phyloP scores from a whole-genome alignment of 2,113 vertebrate genomes.

The Caloenas nicobarica region DNA sequence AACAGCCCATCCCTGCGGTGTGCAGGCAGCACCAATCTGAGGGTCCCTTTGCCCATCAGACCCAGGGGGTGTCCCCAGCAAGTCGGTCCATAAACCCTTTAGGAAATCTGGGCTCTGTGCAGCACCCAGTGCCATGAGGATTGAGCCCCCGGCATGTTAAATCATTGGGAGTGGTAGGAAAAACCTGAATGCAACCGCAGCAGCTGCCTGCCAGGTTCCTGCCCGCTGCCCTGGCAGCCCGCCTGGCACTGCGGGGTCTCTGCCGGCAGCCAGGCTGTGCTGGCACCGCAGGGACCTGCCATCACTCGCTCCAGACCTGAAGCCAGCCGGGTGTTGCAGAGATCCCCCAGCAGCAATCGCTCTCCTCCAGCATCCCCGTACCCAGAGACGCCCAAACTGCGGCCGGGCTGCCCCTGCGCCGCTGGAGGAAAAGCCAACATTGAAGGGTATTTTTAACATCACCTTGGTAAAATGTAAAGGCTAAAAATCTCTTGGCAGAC shows the following conservation, averaged over 20 bases:
- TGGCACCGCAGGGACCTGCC: background rate
- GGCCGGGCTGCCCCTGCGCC: fast-evolving
- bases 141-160: fast-evolving
- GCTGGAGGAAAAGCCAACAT: background rate
- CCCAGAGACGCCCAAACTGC: background rate
- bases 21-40: background rate
- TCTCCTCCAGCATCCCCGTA: fast-evolving
- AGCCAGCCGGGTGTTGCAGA: background rate
- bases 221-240: background rate
- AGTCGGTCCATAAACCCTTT: fast-evolving
- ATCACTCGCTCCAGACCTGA: fast-evolving
- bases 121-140: fast-evolving
- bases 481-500: slow-evolving; percentile 67
- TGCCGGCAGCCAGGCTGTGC: background rate
- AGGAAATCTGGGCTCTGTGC: background rate
- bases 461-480: slow-evolving; percentile 34
- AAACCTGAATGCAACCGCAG: background rate
- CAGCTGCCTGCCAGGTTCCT: background rate
- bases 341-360: fast-evolving
- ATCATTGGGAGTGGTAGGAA: background rate
- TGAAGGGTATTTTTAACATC: slow-evolving; percentile 43
- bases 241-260: background rate
- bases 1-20: background rate
- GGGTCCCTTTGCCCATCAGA: background rate
- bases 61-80: fast-evolving